Evolutionary conservation across 1,140 invertebrate species (phyloP).

Genomic region (Polypedilum vanderplanki): DNA sequence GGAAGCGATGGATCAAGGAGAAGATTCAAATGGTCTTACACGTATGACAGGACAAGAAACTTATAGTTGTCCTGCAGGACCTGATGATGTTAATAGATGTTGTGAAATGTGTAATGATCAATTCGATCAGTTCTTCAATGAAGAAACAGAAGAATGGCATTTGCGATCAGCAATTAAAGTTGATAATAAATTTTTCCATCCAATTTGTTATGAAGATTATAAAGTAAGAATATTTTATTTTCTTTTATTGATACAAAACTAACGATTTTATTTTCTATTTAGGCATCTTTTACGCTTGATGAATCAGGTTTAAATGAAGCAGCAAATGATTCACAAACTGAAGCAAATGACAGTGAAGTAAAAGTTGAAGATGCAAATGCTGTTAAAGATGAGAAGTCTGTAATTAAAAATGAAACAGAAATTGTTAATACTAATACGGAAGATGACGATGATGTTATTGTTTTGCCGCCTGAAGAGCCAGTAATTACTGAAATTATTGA

Average conservation of each 20-base stretch:
- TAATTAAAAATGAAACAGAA: neutral
- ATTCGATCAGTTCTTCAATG: conserved; percentile 91
- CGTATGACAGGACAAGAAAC: conserved; percentile 34
- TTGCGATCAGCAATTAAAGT: conserved; percentile 71
- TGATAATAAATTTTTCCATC: conserved; percentile 79
- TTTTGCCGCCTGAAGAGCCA: conserved; percentile 42
- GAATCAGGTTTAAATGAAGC: conserved; percentile 32
- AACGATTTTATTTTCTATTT: conserved; percentile 21
- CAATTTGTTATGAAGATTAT: conserved; percentile 82
- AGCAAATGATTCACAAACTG: conserved; percentile 30
- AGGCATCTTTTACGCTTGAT: conserved; percentile 37
- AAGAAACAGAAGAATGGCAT: conserved; percentile 95
- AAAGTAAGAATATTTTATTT: conserved; percentile 53
- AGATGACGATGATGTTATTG: conserved; percentile 44
- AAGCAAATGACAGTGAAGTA: conserved; percentile 28
- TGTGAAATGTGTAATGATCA: conserved; percentile 86
- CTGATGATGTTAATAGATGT: conserved; percentile 51
- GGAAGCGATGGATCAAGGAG: conserved; percentile 42
- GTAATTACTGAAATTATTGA: conserved; percentile 42
- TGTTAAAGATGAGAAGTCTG: conserved; percentile 25
- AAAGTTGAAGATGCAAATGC: neutral
- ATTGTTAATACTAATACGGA: conserved; percentile 34
- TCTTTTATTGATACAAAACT: neutral
- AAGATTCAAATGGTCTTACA: conserved; percentile 36
- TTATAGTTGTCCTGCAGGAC: conserved; percentile 42